Conservation (phyloP, 2,797 vertebrate species). For the Acestrorhynchus altus region DNA sequence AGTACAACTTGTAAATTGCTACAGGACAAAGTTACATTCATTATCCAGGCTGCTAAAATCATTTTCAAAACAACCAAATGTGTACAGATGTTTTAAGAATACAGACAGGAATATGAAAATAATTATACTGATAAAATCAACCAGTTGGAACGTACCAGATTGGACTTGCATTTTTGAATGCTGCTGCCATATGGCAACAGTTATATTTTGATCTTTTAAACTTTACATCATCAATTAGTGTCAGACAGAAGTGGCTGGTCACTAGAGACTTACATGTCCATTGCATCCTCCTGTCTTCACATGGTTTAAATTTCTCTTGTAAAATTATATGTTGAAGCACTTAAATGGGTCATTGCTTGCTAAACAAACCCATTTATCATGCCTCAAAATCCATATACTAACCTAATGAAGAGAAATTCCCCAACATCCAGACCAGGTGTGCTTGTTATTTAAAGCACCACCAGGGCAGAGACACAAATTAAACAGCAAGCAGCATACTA, state of each 20-base stretch:
- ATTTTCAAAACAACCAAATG: no score
- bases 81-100: no score
- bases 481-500: conserved; percentile 10
- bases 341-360: neutral
- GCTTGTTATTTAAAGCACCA: neutral
- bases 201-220: no score
- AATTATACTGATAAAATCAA: no score
- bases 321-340: neutral
- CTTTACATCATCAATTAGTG: no score
- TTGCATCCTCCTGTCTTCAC: neutral
- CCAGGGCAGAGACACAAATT: conserved; percentile 23
- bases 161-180: no score
- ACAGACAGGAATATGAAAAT: no score
- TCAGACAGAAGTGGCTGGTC: neutral
- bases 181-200: no score
- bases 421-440: neutral
- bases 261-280: neutral
- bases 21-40: no score
- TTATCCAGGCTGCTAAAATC: no score
- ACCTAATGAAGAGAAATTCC: neutral
- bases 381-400: neutral
- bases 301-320: neutral
- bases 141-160: no score
- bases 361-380: neutral
- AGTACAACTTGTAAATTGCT: no score